Conservation (phyloP, 2,113 vertebrate genomes). For the Pseudonaja textilis region DNA sequence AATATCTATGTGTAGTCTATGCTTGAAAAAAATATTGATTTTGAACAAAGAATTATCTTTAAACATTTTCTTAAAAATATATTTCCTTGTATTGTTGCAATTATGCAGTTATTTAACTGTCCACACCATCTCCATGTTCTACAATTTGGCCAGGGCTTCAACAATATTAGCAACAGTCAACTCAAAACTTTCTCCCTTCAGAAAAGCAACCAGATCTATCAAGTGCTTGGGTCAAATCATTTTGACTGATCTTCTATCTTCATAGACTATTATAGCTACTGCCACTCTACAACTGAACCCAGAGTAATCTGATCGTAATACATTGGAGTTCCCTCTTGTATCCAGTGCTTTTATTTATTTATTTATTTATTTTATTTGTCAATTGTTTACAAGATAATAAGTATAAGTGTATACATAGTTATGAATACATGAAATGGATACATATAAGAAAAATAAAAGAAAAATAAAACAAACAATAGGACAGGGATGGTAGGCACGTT, state of each 20-base stretch:
- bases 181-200: not conserved
- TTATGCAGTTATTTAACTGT: not conserved
- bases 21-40: not conserved
- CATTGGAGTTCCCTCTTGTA: not conserved
- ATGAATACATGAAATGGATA: too few species aligned
- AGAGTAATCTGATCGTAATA: not conserved
- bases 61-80: not conserved
- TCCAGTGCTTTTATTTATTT: not conserved
- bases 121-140: not conserved
- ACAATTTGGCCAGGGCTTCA: not conserved
- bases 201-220: not conserved
- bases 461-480: too few species aligned
- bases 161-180: not conserved
- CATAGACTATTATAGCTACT: not conserved
- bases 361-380: too few species aligned
- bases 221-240: not conserved
- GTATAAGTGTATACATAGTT: too few species aligned
- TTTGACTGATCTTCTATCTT: not conserved
- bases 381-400: too few species aligned
- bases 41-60: not conserved
- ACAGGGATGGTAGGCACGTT: too few species aligned
- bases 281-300: not conserved
- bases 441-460: too few species aligned
- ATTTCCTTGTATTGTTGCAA: not conserved
- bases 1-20: not conserved